Percentiles rank a stretch among this genome's conserved stretches.
These are phyloP conservation scores for Montifringilla adamsi DNA, from an alignment of 2,113 vertebrate genomes.

Conservation along the genomic window DNA sequence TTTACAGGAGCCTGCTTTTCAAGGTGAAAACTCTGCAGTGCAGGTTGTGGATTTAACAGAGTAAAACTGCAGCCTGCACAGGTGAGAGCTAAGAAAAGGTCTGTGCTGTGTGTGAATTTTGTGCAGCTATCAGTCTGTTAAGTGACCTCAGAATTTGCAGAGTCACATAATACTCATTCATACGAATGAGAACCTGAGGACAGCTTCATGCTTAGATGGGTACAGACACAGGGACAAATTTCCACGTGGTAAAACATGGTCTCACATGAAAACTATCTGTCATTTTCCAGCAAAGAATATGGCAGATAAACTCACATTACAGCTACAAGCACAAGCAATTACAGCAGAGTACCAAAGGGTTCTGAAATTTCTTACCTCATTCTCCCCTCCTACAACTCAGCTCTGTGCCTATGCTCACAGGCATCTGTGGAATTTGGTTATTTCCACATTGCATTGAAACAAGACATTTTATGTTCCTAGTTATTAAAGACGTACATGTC, in stretches of 20 bases:
- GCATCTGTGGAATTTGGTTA: neutral
- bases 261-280: neutral
- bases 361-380: neutral
- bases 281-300: neutral
- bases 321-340: neutral
- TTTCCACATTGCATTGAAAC: neutral
- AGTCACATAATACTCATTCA: neutral
- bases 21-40: neutral
- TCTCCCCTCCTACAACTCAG: neutral
- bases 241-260: accelerated
- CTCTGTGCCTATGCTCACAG: neutral
- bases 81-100: neutral
- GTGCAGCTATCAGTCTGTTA: neutral
- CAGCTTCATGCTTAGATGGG: neutral
- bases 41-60: neutral
- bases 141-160: neutral
- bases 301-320: neutral
- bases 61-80: neutral
- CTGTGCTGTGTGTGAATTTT: accelerated
- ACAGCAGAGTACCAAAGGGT: neutral
- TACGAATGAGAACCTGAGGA: neutral
- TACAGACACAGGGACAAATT: neutral
- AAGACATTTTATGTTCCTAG: neutral
- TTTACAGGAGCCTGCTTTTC: neutral
- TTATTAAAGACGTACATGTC: neutral